Conservation (phyloP, 2,113 vertebrate genomes). For the Paramormyrops kingsleyae region DNA sequence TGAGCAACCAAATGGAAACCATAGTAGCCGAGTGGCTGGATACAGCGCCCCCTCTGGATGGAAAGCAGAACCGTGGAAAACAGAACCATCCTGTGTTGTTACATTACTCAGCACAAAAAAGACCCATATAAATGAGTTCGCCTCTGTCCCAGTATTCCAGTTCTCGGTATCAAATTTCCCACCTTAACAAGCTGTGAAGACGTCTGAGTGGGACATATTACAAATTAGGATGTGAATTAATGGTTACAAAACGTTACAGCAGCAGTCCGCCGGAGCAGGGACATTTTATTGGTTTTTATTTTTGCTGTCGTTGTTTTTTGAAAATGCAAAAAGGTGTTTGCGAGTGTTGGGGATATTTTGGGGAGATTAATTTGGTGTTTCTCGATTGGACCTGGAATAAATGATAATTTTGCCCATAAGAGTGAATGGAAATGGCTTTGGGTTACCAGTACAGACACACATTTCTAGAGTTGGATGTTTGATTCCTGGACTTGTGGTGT, state of each 20-base stretch:
- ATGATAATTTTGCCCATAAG: not conserved
- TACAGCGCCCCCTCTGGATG: not conserved
- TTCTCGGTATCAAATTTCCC: not conserved
- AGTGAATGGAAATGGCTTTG: not conserved
- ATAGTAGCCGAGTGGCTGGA: not conserved
- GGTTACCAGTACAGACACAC: not conserved
- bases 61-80: not conserved
- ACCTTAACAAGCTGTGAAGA: not conserved
- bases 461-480: not conserved
- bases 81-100: not conserved
- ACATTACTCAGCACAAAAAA: not conserved
- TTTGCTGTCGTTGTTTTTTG: not conserved
- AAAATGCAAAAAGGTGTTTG: not conserved
- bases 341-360: not conserved
- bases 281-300: not conserved
- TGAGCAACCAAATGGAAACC: not conserved
- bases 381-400: not conserved
- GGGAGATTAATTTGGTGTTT: not conserved
- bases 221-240: not conserved
- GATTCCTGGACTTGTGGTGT: not conserved
- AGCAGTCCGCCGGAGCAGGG: not conserved
- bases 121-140: not conserved
- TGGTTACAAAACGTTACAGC: not conserved
- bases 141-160: not conserved
- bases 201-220: not conserved